Percentiles rank a stretch among this genome's conserved stretches.
These are phyloP conservation scores for Melinaea marsaeus DNA, from an alignment of 2,888 invertebrate genomes.

Conservation along the genomic window DNA sequence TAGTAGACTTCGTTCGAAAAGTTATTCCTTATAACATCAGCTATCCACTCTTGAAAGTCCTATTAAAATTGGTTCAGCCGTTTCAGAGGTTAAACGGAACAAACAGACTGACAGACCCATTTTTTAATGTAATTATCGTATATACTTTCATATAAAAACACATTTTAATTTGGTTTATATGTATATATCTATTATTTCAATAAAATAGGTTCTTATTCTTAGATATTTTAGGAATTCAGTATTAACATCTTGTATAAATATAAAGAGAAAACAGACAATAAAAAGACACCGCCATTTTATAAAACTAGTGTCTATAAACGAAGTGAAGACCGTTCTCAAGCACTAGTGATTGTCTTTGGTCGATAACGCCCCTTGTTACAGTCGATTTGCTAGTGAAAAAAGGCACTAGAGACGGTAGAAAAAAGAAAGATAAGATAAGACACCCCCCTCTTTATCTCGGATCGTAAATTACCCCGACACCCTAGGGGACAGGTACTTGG, in stretches of 20 bases:
- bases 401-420: conserved; percentile 62
- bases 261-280: conserved; percentile 11
- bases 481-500: conserved; percentile 67
- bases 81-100: no score
- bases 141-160: no score
- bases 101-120: no score
- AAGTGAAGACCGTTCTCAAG: conserved; percentile 18
- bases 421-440: conserved; percentile 71
- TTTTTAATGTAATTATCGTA: no score
- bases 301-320: conserved; percentile 34
- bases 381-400: conserved; percentile 70
- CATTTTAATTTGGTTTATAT: no score
- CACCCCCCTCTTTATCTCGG: conserved; percentile 74
- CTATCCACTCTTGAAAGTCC: no score
- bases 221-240: neutral
- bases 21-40: no score
- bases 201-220: no score
- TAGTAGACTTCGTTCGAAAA: no score
- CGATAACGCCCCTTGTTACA: conserved; percentile 60
- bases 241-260: neutral
- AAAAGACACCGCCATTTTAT: conserved; percentile 19
- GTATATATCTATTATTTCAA: no score
- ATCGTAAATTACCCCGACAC: conserved; percentile 74
- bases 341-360: conserved; percentile 52
- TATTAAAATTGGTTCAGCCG: no score